These are phyloP conservation scores for Heliconius hermathena DNA, from an alignment of 1,140 invertebrate species.

Conservation along the genomic window DNA sequence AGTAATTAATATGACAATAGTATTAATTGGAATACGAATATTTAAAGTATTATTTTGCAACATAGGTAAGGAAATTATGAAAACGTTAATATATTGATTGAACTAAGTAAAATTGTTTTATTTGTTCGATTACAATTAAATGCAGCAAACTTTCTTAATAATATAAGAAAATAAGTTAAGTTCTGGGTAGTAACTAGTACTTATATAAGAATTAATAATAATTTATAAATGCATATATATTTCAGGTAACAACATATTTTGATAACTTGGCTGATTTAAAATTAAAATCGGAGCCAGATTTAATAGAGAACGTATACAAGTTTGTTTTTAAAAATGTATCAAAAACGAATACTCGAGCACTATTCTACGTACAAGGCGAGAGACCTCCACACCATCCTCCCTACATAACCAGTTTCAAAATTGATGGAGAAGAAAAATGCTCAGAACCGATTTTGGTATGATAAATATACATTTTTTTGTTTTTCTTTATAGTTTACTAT, in stretches of 20 bases:
- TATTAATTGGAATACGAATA: too few species aligned
- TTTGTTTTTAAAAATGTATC: neutral
- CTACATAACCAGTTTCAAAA: neutral
- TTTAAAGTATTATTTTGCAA: too few species aligned
- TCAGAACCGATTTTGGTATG: neutral
- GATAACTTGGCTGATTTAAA: neutral
- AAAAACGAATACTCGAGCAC: neutral
- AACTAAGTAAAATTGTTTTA: too few species aligned
- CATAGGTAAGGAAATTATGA: too few species aligned
- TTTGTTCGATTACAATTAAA: too few species aligned
- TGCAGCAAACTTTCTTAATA: too few species aligned
- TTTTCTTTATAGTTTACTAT: too few species aligned
- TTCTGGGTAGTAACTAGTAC: too few species aligned
- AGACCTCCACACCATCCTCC: neutral
- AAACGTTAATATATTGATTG: too few species aligned
- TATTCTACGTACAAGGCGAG: neutral
- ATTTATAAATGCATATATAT: neutral
- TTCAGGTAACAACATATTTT: neutral
- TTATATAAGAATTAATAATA: too few species aligned
- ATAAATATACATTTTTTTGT: neutral
- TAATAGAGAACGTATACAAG: neutral
- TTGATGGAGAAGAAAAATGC: neutral
- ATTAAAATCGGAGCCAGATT: slow-evolving; percentile 3
- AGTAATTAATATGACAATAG: too few species aligned
- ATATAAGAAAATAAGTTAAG: too few species aligned